These are phyloP conservation scores for Aphodius sticticus DNA, from an alignment of 2,888 invertebrate genomes.

Conservation along the genomic window DNA sequence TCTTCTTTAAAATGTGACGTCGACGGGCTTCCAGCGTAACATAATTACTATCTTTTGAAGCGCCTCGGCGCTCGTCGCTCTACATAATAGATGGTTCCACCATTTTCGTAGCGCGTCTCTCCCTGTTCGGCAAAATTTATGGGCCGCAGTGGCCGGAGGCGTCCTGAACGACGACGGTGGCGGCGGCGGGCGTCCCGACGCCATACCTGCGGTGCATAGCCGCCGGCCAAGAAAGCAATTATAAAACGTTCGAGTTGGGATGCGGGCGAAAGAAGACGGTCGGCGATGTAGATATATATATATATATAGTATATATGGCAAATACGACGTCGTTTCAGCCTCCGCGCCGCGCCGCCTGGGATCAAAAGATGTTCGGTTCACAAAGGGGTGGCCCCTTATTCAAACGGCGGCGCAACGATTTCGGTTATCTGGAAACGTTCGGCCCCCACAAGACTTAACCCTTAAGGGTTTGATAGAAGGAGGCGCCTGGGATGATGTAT, in stretches of 20 bases:
- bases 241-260: conserved; percentile 53
- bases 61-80: conserved; percentile 49
- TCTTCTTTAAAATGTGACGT: conserved; percentile 14
- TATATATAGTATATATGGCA: conserved; percentile 14
- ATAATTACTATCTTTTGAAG: conserved; percentile 56
- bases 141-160: conserved; percentile 39
- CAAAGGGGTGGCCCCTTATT: conserved; percentile 54
- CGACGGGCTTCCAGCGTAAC: conserved; percentile 42
- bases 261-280: conserved; percentile 54
- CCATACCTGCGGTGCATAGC: conserved; percentile 43
- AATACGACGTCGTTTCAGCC: background rate
- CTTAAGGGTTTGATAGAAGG: conserved; percentile 25
- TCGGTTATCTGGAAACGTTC: conserved; percentile 52
- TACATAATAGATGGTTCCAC: conserved; percentile 51
- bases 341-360: conserved; percentile 37
- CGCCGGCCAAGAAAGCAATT: conserved; percentile 57
- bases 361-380: conserved; percentile 57
- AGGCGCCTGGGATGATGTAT: conserved; percentile 26
- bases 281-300: conserved; percentile 30
- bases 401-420: conserved; percentile 53
- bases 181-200: conserved; percentile 36
- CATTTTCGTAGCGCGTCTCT: conserved; percentile 37
- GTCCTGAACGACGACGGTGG: background rate
- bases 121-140: conserved; percentile 52
- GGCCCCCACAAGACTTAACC: conserved; percentile 15